Evolutionary conservation across 92 coral and sea anemone species (phyloP).

Genomic region (Epizoanthus scotinus): DNA sequence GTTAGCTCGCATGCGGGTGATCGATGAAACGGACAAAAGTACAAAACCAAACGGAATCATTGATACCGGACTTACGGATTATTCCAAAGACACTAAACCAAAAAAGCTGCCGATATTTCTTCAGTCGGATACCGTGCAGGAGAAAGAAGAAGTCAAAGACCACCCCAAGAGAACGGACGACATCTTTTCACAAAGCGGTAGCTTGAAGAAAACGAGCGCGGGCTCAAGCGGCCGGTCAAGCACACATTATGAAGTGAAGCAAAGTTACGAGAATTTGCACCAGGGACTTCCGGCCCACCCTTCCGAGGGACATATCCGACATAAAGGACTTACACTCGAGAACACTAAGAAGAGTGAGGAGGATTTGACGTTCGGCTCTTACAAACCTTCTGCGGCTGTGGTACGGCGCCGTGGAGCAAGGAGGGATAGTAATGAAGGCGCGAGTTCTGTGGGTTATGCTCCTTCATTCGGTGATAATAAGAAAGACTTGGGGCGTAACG

Average conservation of each 20-base stretch:
- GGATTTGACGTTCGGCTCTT: conserved; percentile 76
- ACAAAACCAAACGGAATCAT: conserved; percentile 51
- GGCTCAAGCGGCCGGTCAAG: conserved; percentile 57
- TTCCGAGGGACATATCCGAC: conserved; percentile 63
- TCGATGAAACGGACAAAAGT: conserved; percentile 44
- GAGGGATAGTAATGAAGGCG: conserved; percentile 43
- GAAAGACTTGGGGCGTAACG: conserved; percentile 45
- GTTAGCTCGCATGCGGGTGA: conserved; percentile 80
- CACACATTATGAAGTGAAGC: conserved; percentile 72
- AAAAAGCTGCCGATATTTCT: conserved; percentile 79
- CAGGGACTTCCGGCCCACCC: conserved; percentile 94
- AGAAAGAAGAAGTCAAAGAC: conserved; percentile 47
- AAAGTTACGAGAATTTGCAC: conserved; percentile 88
- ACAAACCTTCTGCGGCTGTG: conserved; percentile 65
- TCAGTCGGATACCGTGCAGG: conserved; percentile 48
- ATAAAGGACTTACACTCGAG: conserved; percentile 45
- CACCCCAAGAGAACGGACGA: conserved; percentile 49
- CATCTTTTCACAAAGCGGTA: conserved; percentile 52
- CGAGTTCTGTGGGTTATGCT: conserved; percentile 55
- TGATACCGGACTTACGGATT: conserved; percentile 22
- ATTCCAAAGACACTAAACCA: conserved; percentile 57
- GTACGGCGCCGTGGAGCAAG: conserved; percentile 42
- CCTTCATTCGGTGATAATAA: conserved; percentile 66
- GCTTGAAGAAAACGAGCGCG: conserved; percentile 59
- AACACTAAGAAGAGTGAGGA: conserved; percentile 53